phyloP scores from a whole-genome alignment of 2,888 invertebrate genomes.

The Plebejus anna region DNA sequence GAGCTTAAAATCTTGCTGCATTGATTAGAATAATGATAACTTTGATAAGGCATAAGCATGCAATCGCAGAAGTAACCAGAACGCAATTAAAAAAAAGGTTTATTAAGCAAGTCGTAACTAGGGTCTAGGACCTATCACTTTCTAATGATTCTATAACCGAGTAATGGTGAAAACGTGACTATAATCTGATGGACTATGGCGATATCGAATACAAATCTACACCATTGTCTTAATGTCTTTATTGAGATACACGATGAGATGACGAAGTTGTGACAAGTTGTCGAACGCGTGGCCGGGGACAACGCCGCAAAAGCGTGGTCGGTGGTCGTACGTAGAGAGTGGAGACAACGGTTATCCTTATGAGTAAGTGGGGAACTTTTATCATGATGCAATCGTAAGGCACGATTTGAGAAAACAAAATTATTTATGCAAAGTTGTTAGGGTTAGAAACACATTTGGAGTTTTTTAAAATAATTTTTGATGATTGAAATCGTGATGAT shows the following conservation, averaged over 20 bases:
- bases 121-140: slow-evolving; percentile 40
- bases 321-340: neutral
- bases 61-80: neutral
- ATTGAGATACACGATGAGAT: slow-evolving; percentile 25
- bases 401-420: neutral
- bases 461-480: too few relatives aligned
- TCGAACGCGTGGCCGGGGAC: neutral
- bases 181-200: slow-evolving; percentile 41
- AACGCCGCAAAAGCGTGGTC: neutral
- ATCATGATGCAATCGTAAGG: neutral
- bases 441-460: neutral
- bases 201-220: slow-evolving; percentile 28
- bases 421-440: neutral
- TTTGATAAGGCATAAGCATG: neutral
- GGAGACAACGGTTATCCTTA: neutral
- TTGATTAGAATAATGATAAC: neutral
- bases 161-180: slow-evolving; percentile 58
- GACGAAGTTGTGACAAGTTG: slow-evolving; percentile 18
- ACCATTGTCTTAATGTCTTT: slow-evolving; percentile 28
- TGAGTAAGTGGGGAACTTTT: neutral
- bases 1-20: neutral
- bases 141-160: slow-evolving; percentile 43
- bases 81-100: neutral
- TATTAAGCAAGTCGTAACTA: slow-evolving; percentile 41
- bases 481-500: too few relatives aligned